Evolutionary conservation across 2,888 invertebrate species (phyloP).

Genomic region (Tachina grossa): DNA sequence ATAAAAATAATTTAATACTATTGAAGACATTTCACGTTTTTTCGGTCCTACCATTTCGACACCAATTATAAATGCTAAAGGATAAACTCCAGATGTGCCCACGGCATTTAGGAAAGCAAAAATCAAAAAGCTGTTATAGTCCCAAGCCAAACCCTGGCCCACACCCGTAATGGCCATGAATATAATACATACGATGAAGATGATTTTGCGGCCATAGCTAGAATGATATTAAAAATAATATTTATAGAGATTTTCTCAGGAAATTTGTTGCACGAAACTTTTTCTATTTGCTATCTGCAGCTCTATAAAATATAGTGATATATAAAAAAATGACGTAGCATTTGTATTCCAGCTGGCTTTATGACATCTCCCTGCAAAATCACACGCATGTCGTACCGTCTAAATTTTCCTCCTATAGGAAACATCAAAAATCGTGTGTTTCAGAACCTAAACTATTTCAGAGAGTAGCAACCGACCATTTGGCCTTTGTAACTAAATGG

Average conservation of each 20-base stretch:
- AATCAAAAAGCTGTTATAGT: slow-evolving; percentile 84
- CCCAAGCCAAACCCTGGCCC: slow-evolving; percentile 84
- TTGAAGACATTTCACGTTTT: slow-evolving; percentile 86
- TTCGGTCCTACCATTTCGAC: slow-evolving; percentile 87
- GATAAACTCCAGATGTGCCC: slow-evolving; percentile 86
- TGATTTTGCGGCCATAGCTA: slow-evolving; percentile 85
- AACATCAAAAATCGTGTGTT: too few relatives aligned
- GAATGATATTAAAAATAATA: not conserved
- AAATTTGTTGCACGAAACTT: too few relatives aligned
- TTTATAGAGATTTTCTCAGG: not conserved
- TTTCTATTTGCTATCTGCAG: too few relatives aligned
- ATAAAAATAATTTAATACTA: slow-evolving; percentile 86
- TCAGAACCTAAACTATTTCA: too few relatives aligned
- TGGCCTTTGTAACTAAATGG: too few relatives aligned
- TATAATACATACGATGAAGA: slow-evolving; percentile 85
- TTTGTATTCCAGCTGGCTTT: too few relatives aligned
- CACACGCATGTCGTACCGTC: too few relatives aligned
- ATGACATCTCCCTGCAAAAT: too few relatives aligned
- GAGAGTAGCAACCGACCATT: too few relatives aligned
- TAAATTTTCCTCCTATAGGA: too few relatives aligned
- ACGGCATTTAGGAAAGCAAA: slow-evolving; percentile 85
- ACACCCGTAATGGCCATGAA: slow-evolving; percentile 85
- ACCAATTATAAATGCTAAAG: slow-evolving; percentile 85
- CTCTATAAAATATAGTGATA: too few relatives aligned
- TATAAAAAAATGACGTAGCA: too few relatives aligned